phyloP scores from a whole-genome alignment of 2,888 invertebrate genomes.

The Chloroclystis v-ata region DNA sequence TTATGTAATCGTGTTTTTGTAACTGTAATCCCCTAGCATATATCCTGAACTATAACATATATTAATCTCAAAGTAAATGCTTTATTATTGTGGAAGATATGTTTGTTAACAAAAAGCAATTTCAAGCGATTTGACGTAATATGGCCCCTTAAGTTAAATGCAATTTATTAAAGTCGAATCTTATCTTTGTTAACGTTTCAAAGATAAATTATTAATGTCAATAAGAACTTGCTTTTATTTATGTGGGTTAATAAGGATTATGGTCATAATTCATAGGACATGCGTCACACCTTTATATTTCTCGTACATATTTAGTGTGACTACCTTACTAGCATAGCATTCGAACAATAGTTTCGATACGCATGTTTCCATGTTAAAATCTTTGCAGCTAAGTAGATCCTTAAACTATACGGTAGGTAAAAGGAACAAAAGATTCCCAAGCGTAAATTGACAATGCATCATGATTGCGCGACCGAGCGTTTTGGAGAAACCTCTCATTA shows the following conservation, averaged over 20 bases:
- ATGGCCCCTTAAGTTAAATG: too few species aligned
- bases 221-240: background rate
- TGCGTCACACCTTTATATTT: too few species aligned
- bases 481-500: slow-evolving; percentile 53
- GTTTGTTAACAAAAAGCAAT: too few species aligned
- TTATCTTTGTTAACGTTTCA: background rate
- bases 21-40: too few species aligned
- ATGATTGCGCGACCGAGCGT: slow-evolving; percentile 45
- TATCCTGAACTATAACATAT: too few species aligned
- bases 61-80: too few species aligned
- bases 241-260: background rate
- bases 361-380: slow-evolving; percentile 13
- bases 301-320: background rate
- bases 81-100: too few species aligned
- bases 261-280: too few species aligned
- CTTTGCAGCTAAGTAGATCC: slow-evolving; percentile 23
- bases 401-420: slow-evolving; percentile 15
- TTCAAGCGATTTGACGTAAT: too few species aligned
- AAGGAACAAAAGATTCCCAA: slow-evolving; percentile 46
- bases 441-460: slow-evolving; percentile 52
- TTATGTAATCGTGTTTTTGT: too few species aligned
- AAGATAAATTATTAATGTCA: slow-evolving; percentile 8
- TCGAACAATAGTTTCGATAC: slow-evolving; percentile 27
- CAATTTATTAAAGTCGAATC: slow-evolving; percentile 13
- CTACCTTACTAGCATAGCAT: slow-evolving; percentile 5